These are phyloP conservation scores for Cygnus atratus DNA, from an alignment of 2,113 vertebrate genomes.

Conservation along the genomic window DNA sequence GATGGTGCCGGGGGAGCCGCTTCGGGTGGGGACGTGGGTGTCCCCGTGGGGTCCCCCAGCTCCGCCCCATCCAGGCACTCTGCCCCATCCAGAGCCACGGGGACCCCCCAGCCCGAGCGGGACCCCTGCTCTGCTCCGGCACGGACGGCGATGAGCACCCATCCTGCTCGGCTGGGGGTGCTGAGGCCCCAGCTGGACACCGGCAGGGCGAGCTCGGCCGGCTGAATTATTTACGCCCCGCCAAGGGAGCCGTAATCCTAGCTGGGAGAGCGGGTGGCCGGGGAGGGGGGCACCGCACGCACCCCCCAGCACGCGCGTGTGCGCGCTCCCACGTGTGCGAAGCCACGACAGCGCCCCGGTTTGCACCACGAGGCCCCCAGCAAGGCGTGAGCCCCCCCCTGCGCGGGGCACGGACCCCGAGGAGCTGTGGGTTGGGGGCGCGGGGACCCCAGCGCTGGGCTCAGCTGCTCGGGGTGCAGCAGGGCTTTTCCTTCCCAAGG, in stretches of 20 bases:
- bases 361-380: too few species aligned
- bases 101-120: not conserved
- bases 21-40: not conserved
- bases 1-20: not conserved
- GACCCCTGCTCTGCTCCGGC: not conserved
- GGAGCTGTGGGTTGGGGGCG: not conserved
- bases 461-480: fast-evolving
- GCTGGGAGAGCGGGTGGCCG: not conserved
- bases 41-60: not conserved
- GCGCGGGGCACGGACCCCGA: too few species aligned
- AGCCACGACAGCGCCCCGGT: not conserved
- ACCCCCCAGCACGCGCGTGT: not conserved
- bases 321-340: not conserved
- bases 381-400: too few species aligned
- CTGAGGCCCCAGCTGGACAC: too few species aligned
- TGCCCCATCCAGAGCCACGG: not conserved
- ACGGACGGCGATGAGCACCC: not conserved
- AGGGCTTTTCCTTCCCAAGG: not conserved
- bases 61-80: not conserved
- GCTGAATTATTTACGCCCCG: not conserved
- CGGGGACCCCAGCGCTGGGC: not conserved
- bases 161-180: too few species aligned
- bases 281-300: not conserved
- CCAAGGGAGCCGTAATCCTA: not conserved
- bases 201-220: not conserved